Evolutionary conservation across 2,797 vertebrate genomes (phyloP), one percentile per base, ranked within the genome.

Genomic region (Xiphophorus birchmanni): DNA sequence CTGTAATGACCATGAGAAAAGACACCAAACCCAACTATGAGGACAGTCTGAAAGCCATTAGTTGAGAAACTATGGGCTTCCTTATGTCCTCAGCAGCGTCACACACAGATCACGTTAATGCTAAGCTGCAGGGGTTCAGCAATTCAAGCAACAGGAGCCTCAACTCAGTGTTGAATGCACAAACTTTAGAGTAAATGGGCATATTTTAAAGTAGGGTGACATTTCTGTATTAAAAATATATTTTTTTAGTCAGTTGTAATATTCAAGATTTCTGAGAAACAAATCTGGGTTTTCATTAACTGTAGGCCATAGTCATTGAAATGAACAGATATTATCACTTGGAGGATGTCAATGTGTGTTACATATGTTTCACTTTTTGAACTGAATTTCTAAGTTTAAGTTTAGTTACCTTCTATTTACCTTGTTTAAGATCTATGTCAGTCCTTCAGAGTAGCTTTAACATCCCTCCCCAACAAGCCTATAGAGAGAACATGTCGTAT

Each of bases 401-500:
- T 65, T 65, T 37, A 65, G 32, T 18, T 35, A 10, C 15, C 15
- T 65, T 65, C 15, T 21, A 21, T 18, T 65, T 65, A 37, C 7
- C 1, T 63, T 35, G 2, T 37, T 65, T 18, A 21, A 65, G 15
- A 37, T 37, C 32, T 4, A 18, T 37, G 32, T 65, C 60, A 37
- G 32, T 65, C 60, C 60, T 37, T 37, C 15, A 35, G 15, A 21
- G 37, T 65, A 37, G 32, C 60, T 37, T 65, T 18, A 37, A 65
- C 17, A 18, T 65, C 79, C 81, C 80, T 91, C 81, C 75, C 40
- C 88, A 92, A 91, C 90, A 42, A 91, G 79, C 92, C 92, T 93
- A 89, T 86, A 87, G 90, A 80, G 76, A 73, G 88, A 78, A 87
- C 52, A 71, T 29, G 77, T 80, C 77, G 76, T 73, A 84, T 93